Evolutionary conservation across 2,888 invertebrate genomes (phyloP), one percentile per base, ranked within the genome.

Genomic region (Vandiemenella viatica): DNA sequence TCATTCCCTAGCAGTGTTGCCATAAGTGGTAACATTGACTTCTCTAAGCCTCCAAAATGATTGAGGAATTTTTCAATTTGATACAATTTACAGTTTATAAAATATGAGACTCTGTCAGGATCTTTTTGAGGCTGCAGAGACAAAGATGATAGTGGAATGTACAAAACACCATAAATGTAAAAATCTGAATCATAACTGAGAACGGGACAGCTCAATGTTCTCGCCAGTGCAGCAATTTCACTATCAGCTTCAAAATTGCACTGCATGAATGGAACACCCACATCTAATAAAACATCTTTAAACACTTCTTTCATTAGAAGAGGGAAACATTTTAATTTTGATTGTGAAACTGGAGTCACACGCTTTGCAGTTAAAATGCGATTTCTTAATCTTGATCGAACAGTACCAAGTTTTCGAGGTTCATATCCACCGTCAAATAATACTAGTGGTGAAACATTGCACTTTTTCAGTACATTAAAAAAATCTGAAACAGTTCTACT

Each of bases 111-210:
- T 57, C 50, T 50, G 56, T 61, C 15, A 50, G 41, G 10, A 13
- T 43, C 37, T 23, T 49, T 44, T 22, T 45, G 43, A 10, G 55
- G 48, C 16, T 49, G 37, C 22, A 53, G 40, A 18, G 71, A 64
- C 4, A 87, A 61, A 19, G 79, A 79, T 22, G 76, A 71, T 55
- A 87, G 77, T 0, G 89, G 87, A 55, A 96, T 82, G 57, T 89
- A 91, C 2, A 73, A 66, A 1, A 88, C 79, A 66, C 87, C 83
- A 65, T 83, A 89, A 55, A 96, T 81, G 60, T 81, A 92, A 67
- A 92, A 96, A 67, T 96, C 96, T 0, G 93, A 93, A 66, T 96
- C 96, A 57, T 83, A 86, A 60, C 91, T 92, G 4, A 96, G 64
- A 2, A 96, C 82, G 0, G 93, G 92, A 58, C 90, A 92, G 37